A percentile compares a stretch with the other conserved stretches of the same genome.
These are phyloP conservation scores for Epinephelus fuscoguttatus DNA, from an alignment of 2,113 vertebrate genomes.

Conservation along the genomic window DNA sequence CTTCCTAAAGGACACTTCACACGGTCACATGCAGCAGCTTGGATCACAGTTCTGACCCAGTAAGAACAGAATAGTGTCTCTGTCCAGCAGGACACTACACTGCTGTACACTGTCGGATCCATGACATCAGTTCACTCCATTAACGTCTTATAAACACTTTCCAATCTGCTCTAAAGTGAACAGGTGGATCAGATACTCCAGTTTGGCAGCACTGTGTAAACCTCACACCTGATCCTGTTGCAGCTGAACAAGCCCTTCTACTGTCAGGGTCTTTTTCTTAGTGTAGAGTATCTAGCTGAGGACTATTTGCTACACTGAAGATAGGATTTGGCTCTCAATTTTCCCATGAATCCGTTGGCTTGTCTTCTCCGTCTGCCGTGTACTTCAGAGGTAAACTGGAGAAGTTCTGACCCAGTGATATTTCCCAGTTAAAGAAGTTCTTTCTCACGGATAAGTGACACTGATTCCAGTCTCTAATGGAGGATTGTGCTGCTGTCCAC, in stretches of 20 bases:
- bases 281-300: neutral
- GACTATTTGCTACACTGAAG: neutral
- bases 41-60: neutral
- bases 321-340: neutral
- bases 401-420: slow-evolving; percentile 57
- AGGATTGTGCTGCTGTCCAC: slow-evolving; percentile 70
- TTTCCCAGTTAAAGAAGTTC: slow-evolving; percentile 73
- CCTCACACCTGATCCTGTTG: neutral
- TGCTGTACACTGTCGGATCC: too few species aligned
- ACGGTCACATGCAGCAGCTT: neutral
- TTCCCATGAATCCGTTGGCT: slow-evolving; percentile 20
- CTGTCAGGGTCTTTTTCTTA: neutral
- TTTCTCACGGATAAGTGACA: slow-evolving; percentile 86
- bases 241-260: neutral
- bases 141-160: neutral
- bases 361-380: slow-evolving; percentile 7
- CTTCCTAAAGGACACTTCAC: neutral
- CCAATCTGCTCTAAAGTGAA: slow-evolving; percentile 22
- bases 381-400: slow-evolving; percentile 27
- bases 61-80: slow-evolving; percentile 1
- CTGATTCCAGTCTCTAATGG: slow-evolving; percentile 35
- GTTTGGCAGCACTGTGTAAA: neutral
- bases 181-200: slow-evolving; percentile 11
- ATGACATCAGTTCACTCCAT: neutral
- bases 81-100: neutral